Percentiles rank a stretch among this genome's conserved stretches.
Evolutionary conservation across 2,113 vertebrate species (phyloP).

Genomic region (Peromyscus californicus): DNA sequence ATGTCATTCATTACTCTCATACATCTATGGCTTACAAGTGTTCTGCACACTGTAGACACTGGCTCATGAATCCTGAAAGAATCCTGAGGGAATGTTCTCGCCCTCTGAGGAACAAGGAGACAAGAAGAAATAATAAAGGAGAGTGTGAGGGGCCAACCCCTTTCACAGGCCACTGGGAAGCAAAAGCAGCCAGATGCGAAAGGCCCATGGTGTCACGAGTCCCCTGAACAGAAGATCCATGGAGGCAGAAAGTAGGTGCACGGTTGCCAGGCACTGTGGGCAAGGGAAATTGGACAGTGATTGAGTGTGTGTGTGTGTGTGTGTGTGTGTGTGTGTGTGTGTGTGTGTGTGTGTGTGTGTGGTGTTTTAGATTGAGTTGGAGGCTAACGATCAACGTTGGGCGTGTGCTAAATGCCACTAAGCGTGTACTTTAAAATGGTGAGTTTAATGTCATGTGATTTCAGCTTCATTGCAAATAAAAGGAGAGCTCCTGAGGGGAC

Average conservation of each 20-base stretch:
- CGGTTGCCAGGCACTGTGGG: neutral
- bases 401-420: neutral
- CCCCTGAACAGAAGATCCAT: neutral
- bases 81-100: neutral
- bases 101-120: neutral
- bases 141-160: accelerated
- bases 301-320: neutral
- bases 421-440: neutral
- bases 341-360: too few relatives aligned
- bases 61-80: neutral
- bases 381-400: too few relatives aligned
- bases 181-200: neutral
- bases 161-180: neutral
- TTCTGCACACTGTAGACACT: neutral
- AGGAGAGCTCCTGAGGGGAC: neutral
- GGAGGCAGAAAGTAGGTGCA: accelerated
- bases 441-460: neutral
- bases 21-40: neutral
- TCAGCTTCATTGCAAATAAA: neutral
- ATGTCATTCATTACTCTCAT: accelerated
- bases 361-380: neutral
- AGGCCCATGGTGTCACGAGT: accelerated
- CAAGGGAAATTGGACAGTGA: neutral
- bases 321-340: neutral
- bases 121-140: neutral